Base-by-base conservation (phyloP, 1,140 invertebrate species). In the Maconellicoccus hirsutus region DNA sequence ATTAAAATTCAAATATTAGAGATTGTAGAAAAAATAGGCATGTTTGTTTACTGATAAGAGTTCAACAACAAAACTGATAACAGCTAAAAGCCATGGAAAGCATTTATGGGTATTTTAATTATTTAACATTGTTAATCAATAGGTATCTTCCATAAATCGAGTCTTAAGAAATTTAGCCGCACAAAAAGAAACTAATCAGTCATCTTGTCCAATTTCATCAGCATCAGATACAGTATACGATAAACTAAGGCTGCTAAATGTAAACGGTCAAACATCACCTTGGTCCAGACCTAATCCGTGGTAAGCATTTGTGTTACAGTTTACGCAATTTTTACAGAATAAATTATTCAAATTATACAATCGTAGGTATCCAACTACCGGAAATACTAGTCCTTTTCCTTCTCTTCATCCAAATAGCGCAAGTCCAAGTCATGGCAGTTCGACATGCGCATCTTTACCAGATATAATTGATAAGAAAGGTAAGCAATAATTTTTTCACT, bases 111-210 rank as follows among this genome's bases (percentile, higher is more conserved):
- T n/a, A n/a, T n/a, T n/a, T n/a, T n/a, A n/a, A n/a, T n/a, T n/a
- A n/a, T n/a, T n/a, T n/a, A n/a, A n/a, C n/a, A n/a, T n/a, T 33
- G 29, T 33, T 6, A 33, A 33, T 33, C 29, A 33, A 38, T 8
- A 97, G 94, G 94, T 98, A 52, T 98, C 95, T 7, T 98, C 94
- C n/a, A 98, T 98, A 76, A 98, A 98, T 82, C 89, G 95, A 74
- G 95, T 98, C n/a, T 82, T 98, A 73, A 85, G 95, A 59, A 98
- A 97, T 81, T 83, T 98, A 71, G 91, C 93, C 0, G 90, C 93
- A 6, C 92, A 95, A 78, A 96, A 94, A 75, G 91, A 94, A 77
- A 78, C 69, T 21, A 73, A 70, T 78, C 71, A 81, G 78, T 71
- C 79, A 77, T 70, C 80, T 77, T 59, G 79, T 78, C 69, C 80